Evolutionary conservation across 1,140 invertebrate species (phyloP), one percentile per base, ranked within the genome.

Genomic region (Camponotus floridanus): DNA sequence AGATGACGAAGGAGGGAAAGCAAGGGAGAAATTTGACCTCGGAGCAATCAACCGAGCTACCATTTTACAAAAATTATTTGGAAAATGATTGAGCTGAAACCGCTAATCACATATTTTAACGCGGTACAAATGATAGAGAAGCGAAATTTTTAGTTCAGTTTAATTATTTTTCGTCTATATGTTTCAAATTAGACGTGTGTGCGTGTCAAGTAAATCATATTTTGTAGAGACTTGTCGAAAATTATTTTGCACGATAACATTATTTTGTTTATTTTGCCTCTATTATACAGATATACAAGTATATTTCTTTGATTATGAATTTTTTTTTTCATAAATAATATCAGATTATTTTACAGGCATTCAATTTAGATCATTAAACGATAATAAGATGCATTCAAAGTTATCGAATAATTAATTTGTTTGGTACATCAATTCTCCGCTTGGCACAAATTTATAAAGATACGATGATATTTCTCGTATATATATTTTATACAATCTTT

Each of bases 361-460:
- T n/a, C 7, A 55, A 26, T 21, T 6, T 21, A 51, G 8, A 67
- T n/a, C 8, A n/a, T 79, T 55, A 67, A 51, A 67, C 11, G 31
- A 36, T 65, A 67, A 67, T 51, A 55, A 67, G 31, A 36, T 36
- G 6, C 18, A 26, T 31, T 76, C 31, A 45, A 13, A 13, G 2
- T 45, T 33, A 48, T 21, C 26, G 21, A 55, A 15, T 18, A 70
- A 80, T 80, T 81, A 81, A 81, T 71, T 81, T 55, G 51, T 57
- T 71, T n/a, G 36, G 9, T n/a, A 5, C 33, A 45, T 57, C 67
- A 33, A 57, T 71, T 81, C 13, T 42, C 8, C 33, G 33, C 36
- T 80, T 39, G 13, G 13, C 13, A 13, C 6, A 7, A 71, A 80
- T 67, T 79, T 67, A 70, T 59, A 81, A 45, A 33, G 65, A 59